These are phyloP conservation scores for Lepus oiostolus DNA, from an alignment of 2,797 vertebrate genomes.

Conservation along the genomic window DNA sequence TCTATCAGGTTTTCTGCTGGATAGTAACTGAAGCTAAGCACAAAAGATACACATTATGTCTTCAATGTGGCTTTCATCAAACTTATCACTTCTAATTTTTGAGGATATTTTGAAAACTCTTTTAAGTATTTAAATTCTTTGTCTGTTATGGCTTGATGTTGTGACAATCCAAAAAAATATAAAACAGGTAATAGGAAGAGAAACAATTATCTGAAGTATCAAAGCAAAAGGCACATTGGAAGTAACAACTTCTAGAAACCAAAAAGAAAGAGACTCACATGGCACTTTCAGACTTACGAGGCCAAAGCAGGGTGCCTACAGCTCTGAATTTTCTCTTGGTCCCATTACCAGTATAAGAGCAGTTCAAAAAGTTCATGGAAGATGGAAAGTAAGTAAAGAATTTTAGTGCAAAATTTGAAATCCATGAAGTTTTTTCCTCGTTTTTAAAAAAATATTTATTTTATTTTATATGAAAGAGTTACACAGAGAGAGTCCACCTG, in stretches of 20 bases:
- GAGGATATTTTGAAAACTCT: conserved; percentile 35
- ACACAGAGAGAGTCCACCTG: no score
- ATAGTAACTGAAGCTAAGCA: conserved; percentile 95
- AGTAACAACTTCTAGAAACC: background rate
- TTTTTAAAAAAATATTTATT: no score
- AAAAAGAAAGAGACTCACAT: background rate
- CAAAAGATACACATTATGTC: conserved; percentile 54
- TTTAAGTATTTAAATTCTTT: conserved; percentile 3
- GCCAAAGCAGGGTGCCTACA: background rate
- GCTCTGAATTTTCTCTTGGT: background rate
- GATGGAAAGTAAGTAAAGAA: no score
- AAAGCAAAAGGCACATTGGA: background rate
- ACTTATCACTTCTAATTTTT: conserved; percentile 32
- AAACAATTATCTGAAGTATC: background rate
- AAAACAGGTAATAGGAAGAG: background rate
- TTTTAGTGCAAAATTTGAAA: no score
- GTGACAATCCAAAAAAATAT: background rate
- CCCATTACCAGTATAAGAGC: background rate
- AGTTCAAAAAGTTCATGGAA: no score
- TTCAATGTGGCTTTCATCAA: background rate
- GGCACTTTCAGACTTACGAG: background rate
- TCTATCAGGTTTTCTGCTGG: conserved; percentile 98
- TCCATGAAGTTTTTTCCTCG: no score
- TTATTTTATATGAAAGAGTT: no score
- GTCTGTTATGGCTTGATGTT: background rate